Evolutionary conservation across 53 echinoderm and acorn worm genomes (phyloP), one percentile per base, ranked within the genome.

Genomic region (Echinometra lucunter): DNA sequence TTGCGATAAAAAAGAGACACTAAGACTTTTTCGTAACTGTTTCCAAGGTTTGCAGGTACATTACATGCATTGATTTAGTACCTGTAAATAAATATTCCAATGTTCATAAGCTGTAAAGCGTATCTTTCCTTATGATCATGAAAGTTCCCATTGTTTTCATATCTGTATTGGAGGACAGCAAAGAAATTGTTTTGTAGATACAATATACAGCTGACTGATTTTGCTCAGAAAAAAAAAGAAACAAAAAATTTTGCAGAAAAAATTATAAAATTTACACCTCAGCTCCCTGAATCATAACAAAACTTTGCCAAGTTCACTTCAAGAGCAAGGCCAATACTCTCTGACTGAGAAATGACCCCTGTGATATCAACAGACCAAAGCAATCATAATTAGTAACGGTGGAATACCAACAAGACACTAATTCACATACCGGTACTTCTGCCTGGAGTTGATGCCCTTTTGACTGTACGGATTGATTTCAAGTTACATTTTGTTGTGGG

Each of bases 191-290:
- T 12, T 32, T 69, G 32, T 28, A 67, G 66, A 66, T 28, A 66
- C 28, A 66, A 27, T 66, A 66, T 32, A 69, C 30, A 34, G 34
- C 34, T 1, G 32, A 69, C 9, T 69, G 69, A 69, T 69, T 69
- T 1, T 34, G 17, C 2, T 13, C 35, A 38, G 42, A 72, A 42
- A 42, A 42, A 19, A 40, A 78, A 78, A 78, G 21, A 1, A 0
- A 63, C 4, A 63, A n/a, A n/a, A n/a, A n/a, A n/a, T n/a, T 18
- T 78, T 40, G 78, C 42, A 42, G 78, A 42, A 78, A 78, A 78
- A 78, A 19, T 19, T 5, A 40, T 42, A 78, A 78, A 78, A 78
- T 78, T 78, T 42, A 78, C 78, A 35, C 78, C 78, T 78, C 38
- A 15, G 42, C 78, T 78, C 78, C 6, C 6, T 40, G 42, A 78